phyloP scores from a whole-genome alignment of 1,140 invertebrate genomes.

The Linepithema humile region DNA sequence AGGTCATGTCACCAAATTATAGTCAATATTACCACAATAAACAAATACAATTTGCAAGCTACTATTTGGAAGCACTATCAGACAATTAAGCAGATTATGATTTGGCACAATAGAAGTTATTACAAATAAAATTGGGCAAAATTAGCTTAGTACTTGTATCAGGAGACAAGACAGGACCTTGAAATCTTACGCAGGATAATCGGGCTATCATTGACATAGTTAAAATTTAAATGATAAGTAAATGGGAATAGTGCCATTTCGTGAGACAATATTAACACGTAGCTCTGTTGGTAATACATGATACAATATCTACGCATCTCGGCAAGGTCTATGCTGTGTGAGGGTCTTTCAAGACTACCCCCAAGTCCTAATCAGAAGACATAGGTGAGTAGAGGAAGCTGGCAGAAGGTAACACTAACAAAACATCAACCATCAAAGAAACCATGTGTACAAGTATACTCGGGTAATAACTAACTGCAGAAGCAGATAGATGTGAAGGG shows the following conservation, averaged over 20 bases:
- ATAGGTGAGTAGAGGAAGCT: conserved; percentile 84
- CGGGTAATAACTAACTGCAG: conserved; percentile 74
- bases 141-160: background rate
- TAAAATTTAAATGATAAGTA: conserved; percentile 82
- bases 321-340: conserved; percentile 85
- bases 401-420: conserved; percentile 83
- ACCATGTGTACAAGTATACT: conserved; percentile 65
- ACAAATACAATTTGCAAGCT: background rate
- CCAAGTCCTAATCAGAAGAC: conserved; percentile 84
- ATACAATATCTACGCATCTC: conserved; percentile 85
- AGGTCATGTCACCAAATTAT: conserved; percentile 53
- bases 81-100: background rate
- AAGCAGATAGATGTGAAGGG: conserved; percentile 64
- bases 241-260: conserved; percentile 84
- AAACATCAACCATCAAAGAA: conserved; percentile 75
- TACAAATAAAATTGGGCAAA: background rate
- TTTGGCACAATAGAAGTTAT: background rate
- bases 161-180: conserved; percentile 60
- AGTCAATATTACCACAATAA: background rate
- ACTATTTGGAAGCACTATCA: background rate
- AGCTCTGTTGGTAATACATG: conserved; percentile 85
- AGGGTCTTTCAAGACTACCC: conserved; percentile 85
- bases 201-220: conserved; percentile 73
- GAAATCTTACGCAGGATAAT: conserved; percentile 54
- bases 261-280: conserved; percentile 85